Evolutionary conservation across 2,797 vertebrate genomes (phyloP).

Genomic region (Siniperca scherzeri): DNA sequence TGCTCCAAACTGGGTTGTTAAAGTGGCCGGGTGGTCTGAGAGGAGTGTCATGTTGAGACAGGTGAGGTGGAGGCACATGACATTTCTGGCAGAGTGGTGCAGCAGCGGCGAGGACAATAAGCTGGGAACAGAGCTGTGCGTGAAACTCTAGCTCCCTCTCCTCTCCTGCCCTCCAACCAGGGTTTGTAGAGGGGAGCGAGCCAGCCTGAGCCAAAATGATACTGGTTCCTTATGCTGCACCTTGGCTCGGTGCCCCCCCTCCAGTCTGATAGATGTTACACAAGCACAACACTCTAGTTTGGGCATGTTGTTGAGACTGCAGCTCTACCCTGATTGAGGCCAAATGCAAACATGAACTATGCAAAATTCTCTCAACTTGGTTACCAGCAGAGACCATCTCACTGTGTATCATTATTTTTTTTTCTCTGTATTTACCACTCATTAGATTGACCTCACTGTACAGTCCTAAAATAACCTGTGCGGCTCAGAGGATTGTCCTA

Average conservation of each 20-base stretch:
- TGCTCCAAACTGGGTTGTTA: background rate
- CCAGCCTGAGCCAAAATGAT: constrained; percentile 51
- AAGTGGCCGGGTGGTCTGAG: background rate
- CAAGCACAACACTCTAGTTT: constrained; percentile 58
- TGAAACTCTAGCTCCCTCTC: constrained; percentile 59
- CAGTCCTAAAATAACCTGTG: constrained; percentile 75
- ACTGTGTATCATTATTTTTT: background rate
- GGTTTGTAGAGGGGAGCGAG: constrained; percentile 29
- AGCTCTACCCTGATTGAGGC: background rate
- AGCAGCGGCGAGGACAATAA: constrained; percentile 48
- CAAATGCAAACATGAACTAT: background rate
- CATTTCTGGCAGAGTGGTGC: constrained; percentile 25
- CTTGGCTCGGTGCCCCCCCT: constrained; percentile 60
- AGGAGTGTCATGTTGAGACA: constrained; percentile 19
- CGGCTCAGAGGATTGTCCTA: constrained; percentile 81
- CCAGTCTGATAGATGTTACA: constrained; percentile 44
- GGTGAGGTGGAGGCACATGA: constrained; percentile 55
- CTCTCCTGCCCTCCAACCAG: constrained; percentile 54
- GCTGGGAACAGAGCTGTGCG: constrained; percentile 34
- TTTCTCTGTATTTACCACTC: constrained; percentile 41
- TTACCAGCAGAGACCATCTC: background rate
- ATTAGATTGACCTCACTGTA: constrained; percentile 49
- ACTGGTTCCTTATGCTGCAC: constrained; percentile 61
- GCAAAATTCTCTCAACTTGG: background rate
- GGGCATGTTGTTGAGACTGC: constrained; percentile 41